Conservation (phyloP, 2,113 vertebrate species). For the Melanocharis versteri region DNA sequence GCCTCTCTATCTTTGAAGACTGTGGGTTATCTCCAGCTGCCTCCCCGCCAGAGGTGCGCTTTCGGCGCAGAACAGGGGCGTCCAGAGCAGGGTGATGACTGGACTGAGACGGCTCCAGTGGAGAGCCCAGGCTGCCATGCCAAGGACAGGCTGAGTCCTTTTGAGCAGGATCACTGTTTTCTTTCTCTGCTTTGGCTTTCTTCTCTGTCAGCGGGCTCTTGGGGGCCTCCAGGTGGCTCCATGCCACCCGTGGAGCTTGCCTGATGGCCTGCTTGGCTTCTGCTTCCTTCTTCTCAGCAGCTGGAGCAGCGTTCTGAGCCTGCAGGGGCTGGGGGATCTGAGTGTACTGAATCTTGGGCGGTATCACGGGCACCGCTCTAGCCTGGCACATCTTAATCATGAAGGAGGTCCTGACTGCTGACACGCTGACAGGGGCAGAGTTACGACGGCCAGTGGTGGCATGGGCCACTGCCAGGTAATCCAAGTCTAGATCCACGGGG, state of each 20-base stretch:
- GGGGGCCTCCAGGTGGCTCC: constrained; percentile 54
- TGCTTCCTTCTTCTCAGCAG: constrained; percentile 62
- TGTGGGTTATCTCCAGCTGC: constrained; percentile 78
- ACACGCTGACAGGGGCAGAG: constrained; percentile 92
- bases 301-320: constrained; percentile 59
- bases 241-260: constrained; percentile 14
- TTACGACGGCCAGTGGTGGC: constrained; percentile 83
- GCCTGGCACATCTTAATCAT: constrained; percentile 97
- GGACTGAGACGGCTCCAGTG: constrained; percentile 49
- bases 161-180: constrained; percentile 72
- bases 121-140: constrained; percentile 57
- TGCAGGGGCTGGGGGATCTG: constrained; percentile 87
- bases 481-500: constrained; percentile 52
- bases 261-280: constrained; percentile 36
- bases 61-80: constrained; percentile 78
- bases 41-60: constrained; percentile 83
- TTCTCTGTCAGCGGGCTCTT: constrained; percentile 67
- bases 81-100: constrained; percentile 68
- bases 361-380: constrained; percentile 90
- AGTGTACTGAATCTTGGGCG: constrained; percentile 93
- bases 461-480: constrained; percentile 68
- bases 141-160: constrained; percentile 52
- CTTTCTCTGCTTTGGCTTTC: constrained; percentile 79
- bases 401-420: constrained; percentile 90
- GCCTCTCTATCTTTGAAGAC: constrained; percentile 84